Base-by-base conservation (phyloP, 2,797 vertebrate species). In the Australoheros facetus region DNA sequence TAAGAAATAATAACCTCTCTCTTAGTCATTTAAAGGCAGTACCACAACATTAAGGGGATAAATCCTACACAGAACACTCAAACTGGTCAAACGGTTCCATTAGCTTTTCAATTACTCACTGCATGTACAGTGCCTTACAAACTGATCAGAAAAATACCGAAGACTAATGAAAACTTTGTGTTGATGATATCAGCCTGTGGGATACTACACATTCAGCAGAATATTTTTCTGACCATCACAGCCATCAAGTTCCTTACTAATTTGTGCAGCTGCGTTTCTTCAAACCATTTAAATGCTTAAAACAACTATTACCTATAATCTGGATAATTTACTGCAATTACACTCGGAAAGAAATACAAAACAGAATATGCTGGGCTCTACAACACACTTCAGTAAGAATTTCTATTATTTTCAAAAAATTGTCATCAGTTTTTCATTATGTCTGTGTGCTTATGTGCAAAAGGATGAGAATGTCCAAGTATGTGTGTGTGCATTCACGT, bases 141-240 rank as follows among this genome's bases (percentile, higher is more conserved):
- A 62, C 66, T 8, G 21, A 74, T 39, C 59, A 60, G 75, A 30
- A 28, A 71, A 80, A 82, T 60, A 71, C 26, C 58, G 71, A 81
- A 71, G 62, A 39, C 9, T 28, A 71, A 84, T 81, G 72, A 78
- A 80, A 83, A 73, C 57, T 51, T 53, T 73, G 39, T 76, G 45
- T 58, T 51, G 82, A 90, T 84, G 80, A 77, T 53, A 83, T 78
- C 79, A 81, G 73, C 62, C 80, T 71, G 56, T 3, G 32, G 76
- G 78, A 69, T 4, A 16, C 32, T 64, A 84, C 54, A 64, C 78
- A 79, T 74, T 81, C 75, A 55, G 79, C 48, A 17, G 12, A 60
- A 81, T 28, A 71, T 82, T 81, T 70, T 57, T 48, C 75, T 30
- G 2, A 74, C 51, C 62, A 80, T 86, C 54, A 78, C 82, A 85